Evolutionary conservation across 2,113 vertebrate species (phyloP), one percentile per base, ranked within the genome.

Genomic region (Leucopternis melanops): DNA sequence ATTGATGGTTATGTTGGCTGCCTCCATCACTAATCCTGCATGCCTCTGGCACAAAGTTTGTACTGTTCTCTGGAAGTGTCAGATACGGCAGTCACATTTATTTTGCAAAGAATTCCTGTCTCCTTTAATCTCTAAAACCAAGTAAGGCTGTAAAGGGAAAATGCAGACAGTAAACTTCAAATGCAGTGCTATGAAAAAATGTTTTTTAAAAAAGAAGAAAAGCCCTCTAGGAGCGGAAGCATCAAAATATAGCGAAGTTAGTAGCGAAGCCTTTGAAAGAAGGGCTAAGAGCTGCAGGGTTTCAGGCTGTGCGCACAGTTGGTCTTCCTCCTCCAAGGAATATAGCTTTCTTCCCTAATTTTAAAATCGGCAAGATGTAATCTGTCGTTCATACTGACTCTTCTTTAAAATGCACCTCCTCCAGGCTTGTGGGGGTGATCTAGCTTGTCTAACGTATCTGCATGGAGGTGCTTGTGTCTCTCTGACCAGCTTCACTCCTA

Each of bases 31-130:
- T 94, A 86, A 93, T 94, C 94, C 95, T 29, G 75, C 90, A 3
- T 93, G 94, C 94, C 95, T 95, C 95, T 93, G 95, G 94, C 94
- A 96, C 92, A 86, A 26, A 52, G 88, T 73, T 82, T 79, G 95
- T 31, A 45, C 94, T 92, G 92, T 83, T 86, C 96, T 86, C 67
- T 72, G 88, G 62, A 94, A 93, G 95, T 58, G 88, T 92, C 92
- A 88, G 94, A 93, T 72, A 82, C 11, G 71, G 88, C 88, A 88
- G 92, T 77, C 92, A 44, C 94, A 75, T 94, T 86, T 80, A 77
- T 95, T 94, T 86, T 62, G 88, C 22, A 0, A 65, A 83, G 92
- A 74, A 92, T 94, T 92, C 94, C 84, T 74, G 72, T 81, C 94
- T 94, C 81, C 94, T 97, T 93, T 91, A 82, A 95, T 89, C 91